Base-by-base conservation (phyloP, 2,113 vertebrate species). In the Hippocampus zosterae region DNA sequence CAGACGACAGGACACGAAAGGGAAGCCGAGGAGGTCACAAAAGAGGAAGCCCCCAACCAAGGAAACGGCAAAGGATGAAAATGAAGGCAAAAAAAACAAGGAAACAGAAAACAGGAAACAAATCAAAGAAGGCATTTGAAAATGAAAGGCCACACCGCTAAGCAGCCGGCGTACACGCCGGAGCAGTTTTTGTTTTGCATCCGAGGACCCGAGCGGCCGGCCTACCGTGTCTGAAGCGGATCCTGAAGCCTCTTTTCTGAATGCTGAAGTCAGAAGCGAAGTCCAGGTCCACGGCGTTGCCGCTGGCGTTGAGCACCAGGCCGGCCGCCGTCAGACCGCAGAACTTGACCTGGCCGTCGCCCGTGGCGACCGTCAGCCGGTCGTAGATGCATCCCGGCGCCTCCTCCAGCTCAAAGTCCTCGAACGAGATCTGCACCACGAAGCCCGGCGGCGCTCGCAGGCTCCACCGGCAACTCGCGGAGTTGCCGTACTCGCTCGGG, bases 181-280 rank as follows among this genome's bases (percentile, higher is more conserved):
- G 25, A 27, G 25, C 25, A 2, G 1, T 27, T 27, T 27, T 27
- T 27, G 1, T 27, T 27, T 27, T 27, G 25, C 25, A 27, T 27
- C 25, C 25, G 25, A 27, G 25, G 25, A 27, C 25, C 25, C 25
- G 25, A 27, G 29, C 29, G 29, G 15, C 2, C 65, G 18, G 84
- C 89, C 80, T 87, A 90, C 89, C 89, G 70, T 89, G 89, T 46
- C 44, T 59, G 83, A 74, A 89, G 79, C 81, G 83, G 71, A 86
- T 87, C 61, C 57, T 94, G 93, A 99, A 99, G 63, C 97, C 97
- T 86, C 83, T 95, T 90, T 96, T 98, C 91, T 96, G 96, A 77
- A 99, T 92, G 78, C 95, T 99, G 88, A 99, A 98, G 91, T 99
- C 97, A 0, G 96, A 97, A 82, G 83, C 90, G 87, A 99, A 98